Percentiles rank a stretch among this genome's conserved stretches.
Conservation (phyloP, 2,888 invertebrate genomes). For the Orthosia gracilis region DNA sequence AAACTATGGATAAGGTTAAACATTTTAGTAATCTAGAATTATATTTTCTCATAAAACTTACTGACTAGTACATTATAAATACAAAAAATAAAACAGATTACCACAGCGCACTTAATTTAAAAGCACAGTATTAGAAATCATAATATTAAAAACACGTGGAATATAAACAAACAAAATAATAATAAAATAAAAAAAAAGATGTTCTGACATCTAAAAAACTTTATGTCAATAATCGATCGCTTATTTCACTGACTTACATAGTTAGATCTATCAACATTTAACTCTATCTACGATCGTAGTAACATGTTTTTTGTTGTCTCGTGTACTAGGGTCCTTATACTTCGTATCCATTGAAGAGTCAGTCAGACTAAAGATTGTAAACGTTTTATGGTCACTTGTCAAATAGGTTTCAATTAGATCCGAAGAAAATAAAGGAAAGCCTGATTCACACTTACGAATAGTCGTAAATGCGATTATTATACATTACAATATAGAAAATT, state of each 20-base stretch:
- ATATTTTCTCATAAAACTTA: constrained; percentile 78
- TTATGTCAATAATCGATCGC: constrained; percentile 26
- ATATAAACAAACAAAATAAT: constrained; percentile 56
- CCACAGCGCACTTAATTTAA: constrained; percentile 60
- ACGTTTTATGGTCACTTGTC: constrained; percentile 8
- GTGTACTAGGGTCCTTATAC: constrained; percentile 37
- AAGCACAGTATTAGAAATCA: constrained; percentile 69
- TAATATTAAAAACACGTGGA: constrained; percentile 63
- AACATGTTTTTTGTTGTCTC: constrained; percentile 34
- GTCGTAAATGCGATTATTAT: constrained; percentile 37
- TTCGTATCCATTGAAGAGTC: constrained; percentile 18
- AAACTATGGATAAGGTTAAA: constrained; percentile 65
- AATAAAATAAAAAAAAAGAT: constrained; percentile 48
- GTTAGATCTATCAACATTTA: constrained; percentile 62
- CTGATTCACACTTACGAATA: constrained; percentile 22
- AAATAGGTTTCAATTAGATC: constrained; percentile 7
- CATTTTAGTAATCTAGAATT: constrained; percentile 59
- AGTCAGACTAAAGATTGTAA: constrained; percentile 12
- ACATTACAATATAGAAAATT: constrained; percentile 29
- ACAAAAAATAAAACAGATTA: constrained; percentile 70
- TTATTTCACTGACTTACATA: constrained; percentile 54
- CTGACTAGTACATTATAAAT: constrained; percentile 87
- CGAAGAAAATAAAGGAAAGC: constrained; percentile 2
- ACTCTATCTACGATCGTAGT: constrained; percentile 35
- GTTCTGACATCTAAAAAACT: constrained; percentile 28